A percentile compares a stretch with the other conserved stretches of the same genome.
Conservation (phyloP, 2,888 invertebrate genomes). For the Cephus runcator region DNA sequence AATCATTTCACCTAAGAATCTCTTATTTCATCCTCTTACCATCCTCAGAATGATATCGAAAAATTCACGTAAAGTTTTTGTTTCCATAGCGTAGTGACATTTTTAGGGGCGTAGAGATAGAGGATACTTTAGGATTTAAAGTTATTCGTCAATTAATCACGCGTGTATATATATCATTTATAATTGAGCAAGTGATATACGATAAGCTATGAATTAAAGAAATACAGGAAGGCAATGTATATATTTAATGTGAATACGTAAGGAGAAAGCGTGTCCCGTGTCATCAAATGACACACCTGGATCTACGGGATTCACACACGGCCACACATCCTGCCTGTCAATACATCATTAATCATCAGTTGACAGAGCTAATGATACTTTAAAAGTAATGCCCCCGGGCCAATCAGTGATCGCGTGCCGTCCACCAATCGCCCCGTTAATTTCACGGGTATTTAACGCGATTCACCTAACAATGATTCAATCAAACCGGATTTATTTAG, state of each 20-base stretch:
- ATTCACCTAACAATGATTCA: conserved; percentile 58
- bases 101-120: not conserved
- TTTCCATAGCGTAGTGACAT: not conserved
- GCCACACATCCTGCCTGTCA: conserved; percentile 21
- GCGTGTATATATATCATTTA: not conserved
- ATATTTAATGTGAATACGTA: not conserved
- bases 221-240: not conserved
- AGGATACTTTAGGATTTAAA: not conserved
- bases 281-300: conserved; percentile 15
- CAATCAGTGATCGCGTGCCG: conserved; percentile 54
- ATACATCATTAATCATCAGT: conserved; percentile 51
- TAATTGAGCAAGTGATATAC: not conserved
- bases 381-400: conserved; percentile 49
- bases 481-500: conserved; percentile 57
- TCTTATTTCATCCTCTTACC: not conserved
- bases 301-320: not conserved
- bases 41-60: not conserved
- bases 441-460: conserved; percentile 64
- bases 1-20: not conserved
- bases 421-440: conserved; percentile 50
- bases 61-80: not conserved
- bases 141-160: not conserved
- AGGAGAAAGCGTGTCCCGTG: not conserved
- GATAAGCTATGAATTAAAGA: not conserved
- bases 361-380: conserved; percentile 46